Evolutionary conservation across 1,140 invertebrate species (phyloP), one percentile per base, ranked within the genome.

Genomic region (Drosophila malerkotliana): DNA sequence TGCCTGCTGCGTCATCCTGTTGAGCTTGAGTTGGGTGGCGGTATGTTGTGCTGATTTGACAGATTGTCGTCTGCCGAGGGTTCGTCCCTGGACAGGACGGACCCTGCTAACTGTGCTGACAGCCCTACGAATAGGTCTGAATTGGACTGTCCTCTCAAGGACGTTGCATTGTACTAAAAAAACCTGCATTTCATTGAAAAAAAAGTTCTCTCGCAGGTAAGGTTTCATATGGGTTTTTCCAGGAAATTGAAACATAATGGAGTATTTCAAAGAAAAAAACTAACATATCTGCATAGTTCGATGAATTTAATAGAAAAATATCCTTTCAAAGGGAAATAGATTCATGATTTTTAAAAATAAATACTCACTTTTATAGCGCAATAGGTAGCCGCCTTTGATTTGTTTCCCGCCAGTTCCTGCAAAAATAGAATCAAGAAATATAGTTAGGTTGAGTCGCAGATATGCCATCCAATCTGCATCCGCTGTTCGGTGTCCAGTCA

Each of bases 321-420:
- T n/a, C n/a, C 0, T 26, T 3, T 26, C 4, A 7, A 28, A 28
- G 26, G 4, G 6, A 1, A 28, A 26, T 6, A 4, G 1, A 28
- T 28, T 28, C 26, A 5, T 28, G 26, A 28, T 28, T 28, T 28
- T 28, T 28, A 28, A 12, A 12, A 10, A 10, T 0, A 12, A 12
- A 37, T 92, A 94, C 94, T 94, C 90, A 95, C 94, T 92, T 93
- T 94, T 94, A 81, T 94, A 95, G 37, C 94, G 93, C 49, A 94
- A 92, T 87, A 95, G 93, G 79, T 94, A 95, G 32, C 94, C 94
- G 61, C 94, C 94, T 91, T 95, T 95, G 78, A 95, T 93, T 90
- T 94, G 94, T 90, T 94, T 94, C 32, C 93, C 94, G 61, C 92
- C 92, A 73, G 93, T 92, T 90, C 93, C 94, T 94, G 93, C 15